Base-by-base conservation (phyloP, 2,113 vertebrate species). In the Anhinga rufa region DNA sequence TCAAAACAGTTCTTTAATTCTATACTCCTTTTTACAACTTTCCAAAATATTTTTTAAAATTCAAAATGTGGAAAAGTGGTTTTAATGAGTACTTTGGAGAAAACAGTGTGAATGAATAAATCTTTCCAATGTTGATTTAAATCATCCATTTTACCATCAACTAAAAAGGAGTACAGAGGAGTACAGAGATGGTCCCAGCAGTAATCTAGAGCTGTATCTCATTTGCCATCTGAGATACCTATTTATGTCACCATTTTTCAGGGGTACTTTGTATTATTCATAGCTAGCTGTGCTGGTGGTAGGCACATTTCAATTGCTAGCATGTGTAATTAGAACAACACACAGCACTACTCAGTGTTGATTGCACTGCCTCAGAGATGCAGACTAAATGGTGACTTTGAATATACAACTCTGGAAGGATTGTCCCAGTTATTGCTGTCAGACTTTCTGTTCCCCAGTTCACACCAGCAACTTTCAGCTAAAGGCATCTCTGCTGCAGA, bases 371-470 rank as follows among this genome's bases (percentile, higher is more conserved):
- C 85, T 96, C 72, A 49, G 76, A 84, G 40, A 34, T 88, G 62
- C 38, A 76, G 52, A 51, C 71, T 85, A 32, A 92, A 90, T 64
- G 86, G 60, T 86, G 85, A 85, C 78, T 91, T 42, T 61, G 79
- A 93, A 86, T 71, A 89, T 40, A 84, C 2, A 49, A 64, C 72
- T 96, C 78, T 1, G 0, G 54, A 93, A 92, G 38, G 58, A 78
- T 66, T 90, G 88, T 87, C 96, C 96, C 61, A 86, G 84, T 92
- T 97, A 97, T 79, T 82, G 72, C 90, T 96, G 81, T 83, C 86
- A 92, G 78, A 61, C 46, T 18, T 93, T 62, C 24, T 94, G 2
- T 79, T 92, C 51, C 49, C 13, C 51, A 40, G 71, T 85, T 95
- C 58, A 95, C 70, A 78, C 44, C 82, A 93, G 94, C 87, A 97